Evolutionary conservation across 1,140 invertebrate species (phyloP).

Genomic region (Trichoplusia ni): DNA sequence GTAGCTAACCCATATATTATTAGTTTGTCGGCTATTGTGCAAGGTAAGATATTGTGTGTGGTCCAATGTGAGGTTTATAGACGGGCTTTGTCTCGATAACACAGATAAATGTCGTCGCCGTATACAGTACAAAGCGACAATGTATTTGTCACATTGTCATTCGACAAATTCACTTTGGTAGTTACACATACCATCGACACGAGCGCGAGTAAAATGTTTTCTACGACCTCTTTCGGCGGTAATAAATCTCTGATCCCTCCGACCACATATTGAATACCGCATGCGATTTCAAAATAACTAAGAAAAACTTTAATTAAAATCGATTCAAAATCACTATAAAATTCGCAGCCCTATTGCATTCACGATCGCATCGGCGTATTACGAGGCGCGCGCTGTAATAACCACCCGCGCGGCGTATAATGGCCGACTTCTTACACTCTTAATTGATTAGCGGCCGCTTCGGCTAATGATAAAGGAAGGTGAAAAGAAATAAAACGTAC

Average conservation of each 20-base stretch:
- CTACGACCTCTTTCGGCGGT: constrained; percentile 18
- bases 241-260: not conserved
- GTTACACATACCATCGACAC: constrained; percentile 39
- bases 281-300: constrained; percentile 40
- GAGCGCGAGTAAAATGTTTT: constrained; percentile 22
- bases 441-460: constrained; percentile 81
- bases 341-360: constrained; percentile 78
- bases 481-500: constrained; percentile 77
- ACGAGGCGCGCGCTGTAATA: constrained; percentile 76
- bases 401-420: constrained; percentile 75
- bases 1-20: constrained; percentile 71
- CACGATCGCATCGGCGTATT: constrained; percentile 79
- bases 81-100: constrained; percentile 76
- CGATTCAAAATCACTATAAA: constrained; percentile 72
- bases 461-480: constrained; percentile 79
- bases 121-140: constrained; percentile 70
- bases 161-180: constrained; percentile 65
- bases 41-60: constrained; percentile 76
- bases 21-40: constrained; percentile 70
- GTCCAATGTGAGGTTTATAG: constrained; percentile 77
- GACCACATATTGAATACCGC: constrained; percentile 15
- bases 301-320: constrained; percentile 72
- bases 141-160: constrained; percentile 67
- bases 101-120: constrained; percentile 76
- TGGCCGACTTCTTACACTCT: constrained; percentile 80